Percentiles rank a stretch among this genome's conserved stretches.
phyloP scores from a whole-genome alignment of 2,113 vertebrate genomes.

The human region DNA sequence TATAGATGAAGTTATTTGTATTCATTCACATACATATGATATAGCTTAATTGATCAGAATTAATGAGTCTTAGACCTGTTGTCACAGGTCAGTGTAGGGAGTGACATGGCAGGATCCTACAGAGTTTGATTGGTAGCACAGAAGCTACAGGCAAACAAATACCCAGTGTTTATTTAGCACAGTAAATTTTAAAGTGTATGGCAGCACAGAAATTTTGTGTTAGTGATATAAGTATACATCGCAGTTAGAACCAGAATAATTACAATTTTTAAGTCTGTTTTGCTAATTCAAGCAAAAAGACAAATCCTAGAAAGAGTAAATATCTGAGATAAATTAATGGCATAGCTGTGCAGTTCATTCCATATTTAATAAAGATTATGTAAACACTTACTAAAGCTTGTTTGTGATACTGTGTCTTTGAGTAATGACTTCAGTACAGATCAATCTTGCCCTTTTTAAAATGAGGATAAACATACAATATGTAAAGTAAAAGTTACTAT shows the following conservation, averaged over 20 bases:
- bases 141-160: background rate
- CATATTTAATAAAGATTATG: background rate
- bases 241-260: background rate
- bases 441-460: background rate
- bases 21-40: background rate
- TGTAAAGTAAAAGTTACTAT: background rate
- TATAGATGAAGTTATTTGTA: constrained; percentile 1
- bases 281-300: constrained; percentile 1
- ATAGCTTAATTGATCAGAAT: background rate
- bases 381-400: background rate
- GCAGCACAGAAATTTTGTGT: background rate
- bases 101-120: background rate
- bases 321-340: constrained; percentile 9
- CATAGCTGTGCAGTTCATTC: background rate
- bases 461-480: background rate
- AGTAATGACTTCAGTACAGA: background rate
- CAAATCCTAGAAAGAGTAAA: constrained; percentile 1
- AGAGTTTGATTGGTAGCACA: background rate
- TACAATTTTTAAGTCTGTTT: background rate
- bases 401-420: background rate
- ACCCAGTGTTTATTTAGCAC: background rate
- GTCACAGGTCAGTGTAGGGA: background rate
- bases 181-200: background rate
- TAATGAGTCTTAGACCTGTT: background rate
- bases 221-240: background rate